Conservation (phyloP, 2,888 invertebrate genomes). For the Callimorpha dominula region DNA sequence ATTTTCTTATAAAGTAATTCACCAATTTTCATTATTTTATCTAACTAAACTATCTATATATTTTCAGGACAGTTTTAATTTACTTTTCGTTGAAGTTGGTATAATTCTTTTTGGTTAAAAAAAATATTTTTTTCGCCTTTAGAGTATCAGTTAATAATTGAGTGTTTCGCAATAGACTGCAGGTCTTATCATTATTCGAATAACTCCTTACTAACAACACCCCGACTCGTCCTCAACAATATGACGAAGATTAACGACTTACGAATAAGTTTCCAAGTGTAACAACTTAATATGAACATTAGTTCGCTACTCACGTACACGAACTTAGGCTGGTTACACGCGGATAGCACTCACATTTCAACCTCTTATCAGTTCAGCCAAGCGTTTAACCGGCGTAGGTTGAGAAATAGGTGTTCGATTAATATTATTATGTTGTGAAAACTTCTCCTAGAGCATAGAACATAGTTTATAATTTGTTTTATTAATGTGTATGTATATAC, state of each 20-base stretch:
- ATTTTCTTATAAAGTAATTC: too few relatives aligned
- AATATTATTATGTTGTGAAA: background rate
- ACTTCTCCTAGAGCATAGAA: background rate
- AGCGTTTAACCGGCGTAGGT: conserved; percentile 5
- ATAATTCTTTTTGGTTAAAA: too few relatives aligned
- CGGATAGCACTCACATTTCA: conserved; percentile 22
- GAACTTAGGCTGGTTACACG: conserved; percentile 16
- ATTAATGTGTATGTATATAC: too few relatives aligned
- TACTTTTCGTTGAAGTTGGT: too few relatives aligned
- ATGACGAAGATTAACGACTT: conserved; percentile 28
- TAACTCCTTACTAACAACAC: conserved; percentile 6
- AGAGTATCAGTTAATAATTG: too few relatives aligned
- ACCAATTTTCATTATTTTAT: too few relatives aligned
- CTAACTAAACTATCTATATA: too few relatives aligned
- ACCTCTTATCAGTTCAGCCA: conserved; percentile 12
- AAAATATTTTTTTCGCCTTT: too few relatives aligned
- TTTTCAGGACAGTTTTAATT: too few relatives aligned
- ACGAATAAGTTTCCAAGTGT: conserved; percentile 17
- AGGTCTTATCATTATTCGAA: background rate
- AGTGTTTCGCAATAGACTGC: background rate
- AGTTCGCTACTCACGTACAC: conserved; percentile 16
- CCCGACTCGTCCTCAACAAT: conserved; percentile 2
- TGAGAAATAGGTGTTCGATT: background rate
- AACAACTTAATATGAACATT: conserved; percentile 19
- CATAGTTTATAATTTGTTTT: too few relatives aligned